A percentile compares a stretch with the other conserved stretches of the same genome.
Evolutionary conservation across 2,113 vertebrate genomes (phyloP).

Genomic region (Anoplopoma fimbria): DNA sequence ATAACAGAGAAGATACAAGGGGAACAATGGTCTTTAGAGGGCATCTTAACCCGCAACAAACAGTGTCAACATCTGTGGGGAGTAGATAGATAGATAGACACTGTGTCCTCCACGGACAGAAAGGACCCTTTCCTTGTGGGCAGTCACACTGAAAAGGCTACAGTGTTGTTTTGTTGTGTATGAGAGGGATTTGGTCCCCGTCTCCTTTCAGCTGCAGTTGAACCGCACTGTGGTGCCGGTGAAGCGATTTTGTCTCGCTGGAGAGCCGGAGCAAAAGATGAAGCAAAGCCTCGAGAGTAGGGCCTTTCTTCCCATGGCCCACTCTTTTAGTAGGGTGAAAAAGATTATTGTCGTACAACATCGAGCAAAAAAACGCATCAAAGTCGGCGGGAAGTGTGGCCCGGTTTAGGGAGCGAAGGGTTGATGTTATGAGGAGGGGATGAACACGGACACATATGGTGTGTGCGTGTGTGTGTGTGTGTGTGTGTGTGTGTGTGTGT

Average conservation of each 20-base stretch:
- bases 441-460: conserved; percentile 68
- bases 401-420: conserved; percentile 68
- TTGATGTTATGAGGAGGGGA: conserved; percentile 68
- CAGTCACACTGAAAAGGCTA: conserved; percentile 89
- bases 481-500: conserved; percentile 34
- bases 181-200: conserved; percentile 84
- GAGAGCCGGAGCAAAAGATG: conserved; percentile 73
- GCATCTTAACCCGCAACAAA: conserved; percentile 92
- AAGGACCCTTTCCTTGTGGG: conserved; percentile 85
- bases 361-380: conserved; percentile 65
- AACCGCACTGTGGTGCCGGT: conserved; percentile 83
- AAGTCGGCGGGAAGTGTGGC: conserved; percentile 74
- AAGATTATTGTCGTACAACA: conserved; percentile 82
- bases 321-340: conserved; percentile 74
- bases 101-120: conserved; percentile 66
- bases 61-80: conserved; percentile 95
- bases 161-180: conserved; percentile 87
- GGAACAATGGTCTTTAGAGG: conserved; percentile 93
- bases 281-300: conserved; percentile 72
- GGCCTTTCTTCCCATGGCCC: conserved; percentile 75
- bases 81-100: conserved; percentile 79
- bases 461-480: conserved; percentile 55
- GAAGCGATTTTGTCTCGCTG: conserved; percentile 82
- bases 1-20: conserved; percentile 93
- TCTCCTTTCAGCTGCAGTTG: conserved; percentile 85